Evolutionary conservation across 2,888 invertebrate genomes (phyloP).

Genomic region (Andrena chrysosceles): DNA sequence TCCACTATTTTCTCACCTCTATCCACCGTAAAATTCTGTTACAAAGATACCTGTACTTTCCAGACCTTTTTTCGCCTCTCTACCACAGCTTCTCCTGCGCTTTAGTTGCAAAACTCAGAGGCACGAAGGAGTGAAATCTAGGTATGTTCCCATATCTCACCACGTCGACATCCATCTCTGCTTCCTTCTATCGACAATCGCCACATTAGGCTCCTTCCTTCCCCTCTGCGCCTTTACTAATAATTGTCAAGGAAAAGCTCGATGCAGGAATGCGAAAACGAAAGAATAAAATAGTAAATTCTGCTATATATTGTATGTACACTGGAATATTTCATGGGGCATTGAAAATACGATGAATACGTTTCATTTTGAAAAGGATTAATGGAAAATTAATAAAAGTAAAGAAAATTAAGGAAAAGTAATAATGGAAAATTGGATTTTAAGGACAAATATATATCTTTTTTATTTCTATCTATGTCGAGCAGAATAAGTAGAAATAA

Average conservation of each 20-base stretch:
- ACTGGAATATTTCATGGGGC: not conserved
- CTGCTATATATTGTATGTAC: not conserved
- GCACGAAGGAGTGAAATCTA: slow-evolving; percentile 62
- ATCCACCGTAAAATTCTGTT: slow-evolving; percentile 38
- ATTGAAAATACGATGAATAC: not conserved
- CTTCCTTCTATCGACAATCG: slow-evolving; percentile 64
- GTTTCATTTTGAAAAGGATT: too few species aligned
- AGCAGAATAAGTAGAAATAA: too few species aligned
- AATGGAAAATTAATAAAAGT: too few species aligned
- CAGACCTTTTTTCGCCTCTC: not conserved
- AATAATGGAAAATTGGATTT: too few species aligned
- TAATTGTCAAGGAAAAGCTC: slow-evolving; percentile 60
- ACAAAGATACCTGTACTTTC: not conserved
- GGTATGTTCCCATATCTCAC: slow-evolving; percentile 42
- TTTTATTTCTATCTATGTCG: too few species aligned
- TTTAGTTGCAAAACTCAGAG: slow-evolving; percentile 78
- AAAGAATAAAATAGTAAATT: not conserved
- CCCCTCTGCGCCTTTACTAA: slow-evolving; percentile 39
- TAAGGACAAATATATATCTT: too few species aligned
- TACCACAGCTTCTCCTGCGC: slow-evolving; percentile 80
- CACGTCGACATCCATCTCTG: slow-evolving; percentile 31
- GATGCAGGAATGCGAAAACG: slow-evolving; percentile 6
- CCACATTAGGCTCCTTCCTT: slow-evolving; percentile 58
- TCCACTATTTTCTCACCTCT: slow-evolving; percentile 52
- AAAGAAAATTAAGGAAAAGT: too few species aligned